These are phyloP conservation scores for Saiga tatarica DNA, from an alignment of 2,113 vertebrate genomes.

Conservation along the genomic window DNA sequence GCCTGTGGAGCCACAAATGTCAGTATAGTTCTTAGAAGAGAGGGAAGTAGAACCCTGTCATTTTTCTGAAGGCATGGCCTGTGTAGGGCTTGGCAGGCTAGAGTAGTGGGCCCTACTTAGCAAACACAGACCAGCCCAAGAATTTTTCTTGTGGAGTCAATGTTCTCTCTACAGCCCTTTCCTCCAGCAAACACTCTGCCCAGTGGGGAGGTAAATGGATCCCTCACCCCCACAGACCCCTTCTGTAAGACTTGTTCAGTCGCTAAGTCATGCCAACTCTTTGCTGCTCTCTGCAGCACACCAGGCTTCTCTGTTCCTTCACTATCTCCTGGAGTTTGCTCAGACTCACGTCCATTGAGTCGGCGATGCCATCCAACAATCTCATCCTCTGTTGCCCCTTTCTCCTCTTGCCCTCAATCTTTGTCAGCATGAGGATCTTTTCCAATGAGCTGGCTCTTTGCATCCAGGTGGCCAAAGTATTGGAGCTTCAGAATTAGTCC, in stretches of 20 bases:
- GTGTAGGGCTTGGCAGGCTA: neutral
- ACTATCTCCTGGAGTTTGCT: neutral
- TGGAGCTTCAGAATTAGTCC: neutral
- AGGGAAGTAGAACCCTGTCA: neutral
- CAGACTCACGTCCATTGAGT: neutral
- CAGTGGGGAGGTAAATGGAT: neutral
- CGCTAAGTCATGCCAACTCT: neutral
- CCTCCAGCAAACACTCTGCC: neutral
- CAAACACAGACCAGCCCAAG: neutral
- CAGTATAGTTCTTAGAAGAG: neutral
- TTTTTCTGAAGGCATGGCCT: neutral
- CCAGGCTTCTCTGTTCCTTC: neutral
- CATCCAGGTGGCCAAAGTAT: neutral
- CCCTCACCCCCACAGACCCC: accelerated
- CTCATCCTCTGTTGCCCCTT: neutral
- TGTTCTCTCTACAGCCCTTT: neutral
- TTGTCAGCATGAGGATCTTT: neutral
- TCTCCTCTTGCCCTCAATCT: neutral
- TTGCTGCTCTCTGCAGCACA: neutral
- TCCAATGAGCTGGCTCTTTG: neutral
- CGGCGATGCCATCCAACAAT: neutral
- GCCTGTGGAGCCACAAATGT: neutral
- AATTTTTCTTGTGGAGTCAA: neutral
- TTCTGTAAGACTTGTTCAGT: neutral
- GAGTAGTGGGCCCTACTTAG: neutral